Evolutionary conservation across 2,113 vertebrate genomes (phyloP).

Genomic region (Eonycteris spelaea): DNA sequence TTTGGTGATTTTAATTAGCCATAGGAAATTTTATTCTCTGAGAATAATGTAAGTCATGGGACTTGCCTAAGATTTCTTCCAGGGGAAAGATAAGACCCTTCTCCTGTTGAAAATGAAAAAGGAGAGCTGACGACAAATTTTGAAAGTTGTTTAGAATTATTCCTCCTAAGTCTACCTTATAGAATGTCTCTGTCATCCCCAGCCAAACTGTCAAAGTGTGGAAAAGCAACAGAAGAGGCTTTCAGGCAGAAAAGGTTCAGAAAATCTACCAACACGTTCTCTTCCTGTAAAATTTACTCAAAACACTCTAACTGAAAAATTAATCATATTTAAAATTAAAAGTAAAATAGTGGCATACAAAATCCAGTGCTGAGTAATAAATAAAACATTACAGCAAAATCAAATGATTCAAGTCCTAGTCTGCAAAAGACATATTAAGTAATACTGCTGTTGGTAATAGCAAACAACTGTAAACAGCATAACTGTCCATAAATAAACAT

Average conservation of each 20-base stretch:
- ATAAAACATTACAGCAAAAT: not conserved
- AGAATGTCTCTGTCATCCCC: not conserved
- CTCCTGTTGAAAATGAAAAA: not conserved
- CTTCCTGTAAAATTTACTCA: not conserved
- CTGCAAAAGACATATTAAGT: not conserved
- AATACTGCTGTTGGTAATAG: not conserved
- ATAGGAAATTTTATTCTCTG: not conserved
- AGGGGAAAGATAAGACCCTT: not conserved
- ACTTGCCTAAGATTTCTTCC: not conserved
- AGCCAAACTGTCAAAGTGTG: not conserved
- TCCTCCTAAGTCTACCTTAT: not conserved
- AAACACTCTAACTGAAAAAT: not conserved
- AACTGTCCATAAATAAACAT: not conserved
- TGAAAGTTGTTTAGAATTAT: not conserved
- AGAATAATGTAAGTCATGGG: not conserved
- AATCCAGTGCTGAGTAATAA: not conserved
- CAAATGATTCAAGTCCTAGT: not conserved
- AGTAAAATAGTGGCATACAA: not conserved
- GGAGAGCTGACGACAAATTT: not conserved
- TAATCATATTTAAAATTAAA: not conserved
- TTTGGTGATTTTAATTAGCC: not conserved
- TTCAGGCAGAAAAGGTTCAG: not conserved
- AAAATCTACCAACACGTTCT: not conserved
- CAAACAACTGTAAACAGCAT: not conserved
- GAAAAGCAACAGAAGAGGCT: not conserved